A percentile compares a stretch with the other conserved stretches of the same genome.
Conservation (phyloP, 2,113 vertebrate species). For the Rhagologus leucostigma region DNA sequence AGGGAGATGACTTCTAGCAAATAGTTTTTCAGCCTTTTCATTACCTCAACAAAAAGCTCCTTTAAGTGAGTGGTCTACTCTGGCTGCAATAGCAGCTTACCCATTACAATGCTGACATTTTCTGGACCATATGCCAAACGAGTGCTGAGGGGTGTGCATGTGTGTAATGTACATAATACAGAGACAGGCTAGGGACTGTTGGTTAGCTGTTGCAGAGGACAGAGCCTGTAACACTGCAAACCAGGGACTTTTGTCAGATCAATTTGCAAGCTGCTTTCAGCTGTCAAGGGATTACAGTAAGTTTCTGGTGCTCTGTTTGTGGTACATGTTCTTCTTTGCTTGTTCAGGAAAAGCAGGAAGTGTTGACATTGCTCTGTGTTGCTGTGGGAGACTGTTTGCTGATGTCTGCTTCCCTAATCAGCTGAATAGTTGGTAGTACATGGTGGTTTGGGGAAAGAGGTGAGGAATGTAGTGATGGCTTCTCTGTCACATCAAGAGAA, state of each 20-base stretch:
- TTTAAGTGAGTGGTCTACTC: constrained; percentile 44
- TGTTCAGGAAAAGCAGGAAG: neutral
- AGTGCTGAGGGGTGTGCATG: neutral
- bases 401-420: neutral
- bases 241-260: constrained; percentile 3
- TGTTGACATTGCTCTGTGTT: neutral
- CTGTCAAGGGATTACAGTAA: neutral
- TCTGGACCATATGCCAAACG: constrained; percentile 33
- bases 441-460: neutral
- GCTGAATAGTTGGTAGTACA: neutral
- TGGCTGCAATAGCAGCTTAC: constrained; percentile 38
- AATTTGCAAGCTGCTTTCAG: constrained; percentile 15
- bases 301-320: neutral
- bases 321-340: neutral
- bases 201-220: neutral
- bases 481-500: neutral
- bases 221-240: neutral
- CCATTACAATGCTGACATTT: constrained; percentile 55
- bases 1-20: constrained; percentile 40
- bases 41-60: constrained; percentile 49
- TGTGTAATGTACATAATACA: neutral
- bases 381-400: neutral
- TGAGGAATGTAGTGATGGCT: neutral
- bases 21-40: constrained; percentile 35
- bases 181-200: neutral